Evolutionary conservation across 2,113 vertebrate genomes (phyloP), one percentile per base, ranked within the genome.

Genomic region (Serinus canaria): DNA sequence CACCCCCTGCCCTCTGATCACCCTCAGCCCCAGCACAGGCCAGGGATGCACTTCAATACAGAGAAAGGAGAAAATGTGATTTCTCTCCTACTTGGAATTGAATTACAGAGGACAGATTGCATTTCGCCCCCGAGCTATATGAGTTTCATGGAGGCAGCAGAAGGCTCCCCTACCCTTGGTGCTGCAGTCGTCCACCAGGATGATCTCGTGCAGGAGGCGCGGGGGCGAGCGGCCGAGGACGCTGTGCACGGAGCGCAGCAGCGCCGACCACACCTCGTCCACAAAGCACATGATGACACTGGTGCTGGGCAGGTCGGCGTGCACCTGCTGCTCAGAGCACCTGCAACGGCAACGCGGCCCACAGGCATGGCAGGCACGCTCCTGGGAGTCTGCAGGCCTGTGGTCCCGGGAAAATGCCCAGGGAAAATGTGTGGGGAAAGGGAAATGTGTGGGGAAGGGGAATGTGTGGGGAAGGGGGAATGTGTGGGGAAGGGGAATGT

Each of bases 211-310:
- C 62, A 99, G 89, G 23, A 99, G 98, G 85, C 98, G 98, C 0
- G 97, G 96, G 3, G 99, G 99, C 3, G 99, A 99, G 9, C 99
- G 98, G 95, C 99, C 98, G 63, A 99, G 98, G 47, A 99, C 98
- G 23, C 99, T 99, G 92, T 99, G 99, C 52, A 99, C 98, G 0
- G 99, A 99, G 92, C 99, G 98, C 13, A 99, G 97, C 3, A 99
- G 98, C 1, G 99, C 98, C n/a, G 99, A 99, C 99, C 99, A 99
- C 60, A 99, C 99, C 77, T 99, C 99, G 20, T 99, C 99, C 95
- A 99, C 99, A 7, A 99, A 99, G 92, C 99, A 99, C 98, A 99
- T 99, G 95, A 99, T 99, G 96, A 99, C 95, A 14, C 97, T 99
- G 94, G 99, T 99, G 86, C 96, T 98, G 0, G 99, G 99, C 37